Percentiles rank a stretch among this genome's conserved stretches.
These are phyloP conservation scores for Anser brachyrhynchus DNA, from an alignment of 2,113 vertebrate genomes.

Conservation along the genomic window DNA sequence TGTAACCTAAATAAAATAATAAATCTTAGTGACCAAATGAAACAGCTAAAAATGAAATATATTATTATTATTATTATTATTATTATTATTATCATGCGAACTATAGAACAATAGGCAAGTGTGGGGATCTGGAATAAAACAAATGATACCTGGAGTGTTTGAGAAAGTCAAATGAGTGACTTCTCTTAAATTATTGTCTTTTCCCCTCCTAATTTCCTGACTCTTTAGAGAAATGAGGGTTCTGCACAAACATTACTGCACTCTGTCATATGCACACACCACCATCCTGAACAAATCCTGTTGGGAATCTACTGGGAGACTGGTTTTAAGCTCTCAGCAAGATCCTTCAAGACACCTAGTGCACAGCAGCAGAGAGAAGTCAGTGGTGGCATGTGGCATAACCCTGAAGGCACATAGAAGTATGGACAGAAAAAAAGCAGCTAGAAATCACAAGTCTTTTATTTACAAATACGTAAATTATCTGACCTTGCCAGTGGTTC, in stretches of 20 bases:
- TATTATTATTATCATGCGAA: neutral
- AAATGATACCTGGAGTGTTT: neutral
- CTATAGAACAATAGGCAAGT: neutral
- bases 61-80: too few relatives aligned
- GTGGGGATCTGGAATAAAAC: neutral
- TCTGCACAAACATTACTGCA: neutral
- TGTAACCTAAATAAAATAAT: neutral
- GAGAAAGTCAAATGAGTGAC: neutral
- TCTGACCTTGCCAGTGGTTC: neutral
- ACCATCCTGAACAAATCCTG: rapidly evolving
- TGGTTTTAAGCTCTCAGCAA: neutral
- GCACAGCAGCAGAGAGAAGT: neutral
- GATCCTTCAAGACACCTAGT: rapidly evolving
- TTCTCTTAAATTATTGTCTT: neutral
- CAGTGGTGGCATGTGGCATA: neutral
- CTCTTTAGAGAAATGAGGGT: neutral
- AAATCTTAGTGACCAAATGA: neutral
- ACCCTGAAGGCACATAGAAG: neutral
- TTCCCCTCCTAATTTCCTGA: neutral
- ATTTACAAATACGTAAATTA: neutral
- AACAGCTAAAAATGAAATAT: neutral
- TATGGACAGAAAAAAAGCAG: neutral
- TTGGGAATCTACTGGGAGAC: neutral
- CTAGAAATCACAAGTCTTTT: neutral
- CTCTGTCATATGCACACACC: rapidly evolving